Evolutionary conservation across 2,113 vertebrate genomes (phyloP).

Genomic region (Petaurus breviceps): DNA sequence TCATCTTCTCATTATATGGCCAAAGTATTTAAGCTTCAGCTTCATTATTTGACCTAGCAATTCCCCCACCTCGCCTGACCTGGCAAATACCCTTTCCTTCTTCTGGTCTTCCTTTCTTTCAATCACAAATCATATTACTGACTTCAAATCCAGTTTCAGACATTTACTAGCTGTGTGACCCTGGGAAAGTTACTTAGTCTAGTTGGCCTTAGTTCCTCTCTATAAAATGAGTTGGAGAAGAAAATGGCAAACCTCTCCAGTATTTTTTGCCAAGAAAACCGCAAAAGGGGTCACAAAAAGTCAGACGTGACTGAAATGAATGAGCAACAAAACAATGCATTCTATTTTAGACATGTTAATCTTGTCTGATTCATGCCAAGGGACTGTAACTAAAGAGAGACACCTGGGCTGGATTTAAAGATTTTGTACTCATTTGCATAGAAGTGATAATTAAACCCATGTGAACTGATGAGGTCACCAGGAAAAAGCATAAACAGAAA

Average conservation of each 20-base stretch:
- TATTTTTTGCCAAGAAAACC: neutral
- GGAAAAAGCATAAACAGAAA: neutral
- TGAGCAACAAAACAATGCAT: neutral
- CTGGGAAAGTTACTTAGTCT: neutral
- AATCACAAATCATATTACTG: neutral
- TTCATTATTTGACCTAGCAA: too few relatives aligned
- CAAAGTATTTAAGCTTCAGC: too few relatives aligned
- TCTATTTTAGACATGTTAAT: neutral
- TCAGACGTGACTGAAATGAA: neutral
- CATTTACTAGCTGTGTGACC: neutral
- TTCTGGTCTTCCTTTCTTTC: too few relatives aligned
- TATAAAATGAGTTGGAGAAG: neutral
- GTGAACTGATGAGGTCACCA: neutral
- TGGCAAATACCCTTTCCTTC: too few relatives aligned
- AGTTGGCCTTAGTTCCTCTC: neutral
- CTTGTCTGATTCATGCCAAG: neutral
- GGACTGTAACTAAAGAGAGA: neutral
- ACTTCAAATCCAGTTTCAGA: neutral
- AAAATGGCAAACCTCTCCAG: neutral
- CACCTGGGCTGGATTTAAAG: neutral
- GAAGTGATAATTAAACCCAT: neutral
- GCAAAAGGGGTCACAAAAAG: neutral
- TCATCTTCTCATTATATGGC: too few relatives aligned
- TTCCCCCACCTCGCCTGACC: too few relatives aligned
- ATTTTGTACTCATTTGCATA: neutral